Conservation (phyloP, 2,113 vertebrate species). For the Anhinga anhinga region DNA sequence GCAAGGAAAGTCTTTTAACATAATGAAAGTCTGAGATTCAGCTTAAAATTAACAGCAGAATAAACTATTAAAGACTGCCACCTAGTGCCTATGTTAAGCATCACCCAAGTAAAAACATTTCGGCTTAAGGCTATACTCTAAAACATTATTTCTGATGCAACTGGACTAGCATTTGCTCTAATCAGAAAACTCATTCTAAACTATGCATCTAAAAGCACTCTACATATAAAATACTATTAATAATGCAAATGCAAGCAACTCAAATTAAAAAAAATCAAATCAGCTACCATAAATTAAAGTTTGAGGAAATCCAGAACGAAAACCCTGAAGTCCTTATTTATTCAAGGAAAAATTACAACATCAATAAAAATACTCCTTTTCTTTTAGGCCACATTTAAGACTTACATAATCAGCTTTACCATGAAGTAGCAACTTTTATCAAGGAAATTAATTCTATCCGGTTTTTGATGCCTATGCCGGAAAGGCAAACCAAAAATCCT, state of each 20-base stretch:
- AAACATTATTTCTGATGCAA: background rate
- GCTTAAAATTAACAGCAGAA: background rate
- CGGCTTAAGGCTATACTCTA: background rate
- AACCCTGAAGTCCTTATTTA: background rate
- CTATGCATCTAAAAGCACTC: background rate
- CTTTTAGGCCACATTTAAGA: background rate
- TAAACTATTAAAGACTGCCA: slow-evolving; percentile 31
- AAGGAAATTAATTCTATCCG: background rate
- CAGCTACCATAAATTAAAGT: background rate
- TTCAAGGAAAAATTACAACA: background rate
- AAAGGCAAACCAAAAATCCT: background rate
- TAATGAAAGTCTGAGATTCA: background rate
- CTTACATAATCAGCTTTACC: background rate
- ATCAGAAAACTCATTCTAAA: background rate
- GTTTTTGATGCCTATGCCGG: background rate
- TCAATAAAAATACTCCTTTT: background rate
- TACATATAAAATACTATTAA: background rate
- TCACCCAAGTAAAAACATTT: background rate
- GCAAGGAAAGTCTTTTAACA: background rate
- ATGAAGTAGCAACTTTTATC: background rate
- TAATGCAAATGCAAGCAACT: background rate
- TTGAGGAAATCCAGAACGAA: background rate
- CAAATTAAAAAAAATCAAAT: background rate
- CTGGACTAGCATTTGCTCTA: background rate
- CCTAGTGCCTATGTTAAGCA: slow-evolving; percentile 16